Percentiles rank a stretch among this genome's conserved stretches.
Evolutionary conservation across 2,888 invertebrate genomes (phyloP).

Genomic region (Idaea straminata): DNA sequence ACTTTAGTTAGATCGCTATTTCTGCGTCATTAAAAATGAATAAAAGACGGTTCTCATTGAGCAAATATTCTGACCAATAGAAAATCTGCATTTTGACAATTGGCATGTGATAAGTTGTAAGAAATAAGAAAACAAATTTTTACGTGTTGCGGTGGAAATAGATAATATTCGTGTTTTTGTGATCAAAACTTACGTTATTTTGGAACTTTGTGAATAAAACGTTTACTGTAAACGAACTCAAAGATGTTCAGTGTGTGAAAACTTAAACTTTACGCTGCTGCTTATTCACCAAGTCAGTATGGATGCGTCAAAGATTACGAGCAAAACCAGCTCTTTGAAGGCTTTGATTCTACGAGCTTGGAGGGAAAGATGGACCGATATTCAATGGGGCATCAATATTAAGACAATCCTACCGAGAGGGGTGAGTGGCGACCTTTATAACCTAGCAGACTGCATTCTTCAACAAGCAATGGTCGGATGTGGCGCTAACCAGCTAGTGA

Average conservation of each 20-base stretch:
- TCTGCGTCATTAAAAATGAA: not conserved
- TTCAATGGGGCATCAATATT: constrained; percentile 97
- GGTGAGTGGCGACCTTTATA: constrained; percentile 96
- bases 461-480: constrained; percentile 97
- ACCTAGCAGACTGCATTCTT: constrained; percentile 94
- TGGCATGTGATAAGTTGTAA: not conserved
- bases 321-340: constrained; percentile 90
- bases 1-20: too few relatives aligned
- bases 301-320: constrained; percentile 89
- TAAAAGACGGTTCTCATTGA: not conserved
- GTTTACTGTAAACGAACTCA: not conserved
- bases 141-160: not conserved
- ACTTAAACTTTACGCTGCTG: not conserved
- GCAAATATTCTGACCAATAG: not conserved
- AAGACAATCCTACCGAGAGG: constrained; percentile 94
- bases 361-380: constrained; percentile 97
- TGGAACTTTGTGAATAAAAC: not conserved
- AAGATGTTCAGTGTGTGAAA: not conserved
- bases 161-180: not conserved
- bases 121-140: not conserved
- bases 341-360: constrained; percentile 92
- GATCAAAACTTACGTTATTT: not conserved
- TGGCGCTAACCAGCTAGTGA: constrained; percentile 93
- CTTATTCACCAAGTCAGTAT: constrained; percentile 51
- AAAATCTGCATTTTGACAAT: not conserved